These are phyloP conservation scores for Butastur rufipennis DNA, from an alignment of 2,113 vertebrate species.

Conservation along the genomic window DNA sequence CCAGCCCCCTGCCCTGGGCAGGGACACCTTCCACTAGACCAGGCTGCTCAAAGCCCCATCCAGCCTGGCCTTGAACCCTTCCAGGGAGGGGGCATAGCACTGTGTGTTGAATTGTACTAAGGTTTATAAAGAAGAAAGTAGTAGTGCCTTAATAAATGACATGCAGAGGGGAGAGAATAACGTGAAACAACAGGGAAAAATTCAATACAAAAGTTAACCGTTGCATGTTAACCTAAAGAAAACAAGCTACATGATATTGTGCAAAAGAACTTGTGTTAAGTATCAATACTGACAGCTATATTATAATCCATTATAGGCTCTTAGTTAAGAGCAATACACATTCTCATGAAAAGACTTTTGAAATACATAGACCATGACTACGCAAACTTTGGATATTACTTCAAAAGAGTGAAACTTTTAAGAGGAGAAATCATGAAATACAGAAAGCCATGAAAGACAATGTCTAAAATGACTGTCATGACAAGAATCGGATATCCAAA, in stretches of 20 bases:
- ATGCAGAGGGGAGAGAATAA: not conserved
- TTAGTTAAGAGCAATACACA: not conserved
- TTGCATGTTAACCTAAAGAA: not conserved
- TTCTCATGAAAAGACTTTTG: not conserved
- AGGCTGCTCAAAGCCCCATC: not conserved
- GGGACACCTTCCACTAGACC: not conserved
- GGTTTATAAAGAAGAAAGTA: not conserved
- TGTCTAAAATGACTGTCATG: fast-evolving
- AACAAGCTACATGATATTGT: not conserved
- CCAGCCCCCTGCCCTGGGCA: not conserved
- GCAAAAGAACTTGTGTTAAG: not conserved
- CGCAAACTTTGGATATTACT: not conserved
- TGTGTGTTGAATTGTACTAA: not conserved
- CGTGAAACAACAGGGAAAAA: not conserved
- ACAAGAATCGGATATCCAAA: not conserved
- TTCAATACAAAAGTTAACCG: not conserved
- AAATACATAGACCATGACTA: not conserved
- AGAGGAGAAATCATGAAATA: not conserved
- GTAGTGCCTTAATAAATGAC: not conserved
- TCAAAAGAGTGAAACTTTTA: not conserved
- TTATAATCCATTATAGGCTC: not conserved
- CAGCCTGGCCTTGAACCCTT: not conserved
- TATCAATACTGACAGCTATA: not conserved
- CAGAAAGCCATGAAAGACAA: not conserved
- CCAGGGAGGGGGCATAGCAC: not conserved